Conservation (phyloP, 37 sponge, comb jelly and placozoan species). For the Cliona cf. orientalis region DNA sequence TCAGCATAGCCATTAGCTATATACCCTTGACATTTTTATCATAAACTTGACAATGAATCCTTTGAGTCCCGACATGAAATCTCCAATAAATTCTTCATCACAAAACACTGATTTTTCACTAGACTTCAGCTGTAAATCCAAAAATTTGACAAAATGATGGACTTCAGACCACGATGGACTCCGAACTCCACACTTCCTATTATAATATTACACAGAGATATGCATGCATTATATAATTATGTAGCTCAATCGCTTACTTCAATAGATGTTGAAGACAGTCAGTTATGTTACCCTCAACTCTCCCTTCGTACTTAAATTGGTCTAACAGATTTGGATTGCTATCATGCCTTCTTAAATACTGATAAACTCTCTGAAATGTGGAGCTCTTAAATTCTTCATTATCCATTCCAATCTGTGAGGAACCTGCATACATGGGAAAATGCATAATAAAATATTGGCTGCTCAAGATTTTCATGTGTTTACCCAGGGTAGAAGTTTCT, state of each 20-base stretch:
- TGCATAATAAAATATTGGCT: no score
- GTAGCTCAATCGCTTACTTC: no score
- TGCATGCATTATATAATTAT: no score
- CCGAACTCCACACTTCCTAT: slow-evolving; percentile 62
- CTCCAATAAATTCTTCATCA: slow-evolving; percentile 49
- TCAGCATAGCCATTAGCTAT: no score
- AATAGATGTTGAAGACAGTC: no score
- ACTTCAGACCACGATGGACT: slow-evolving; percentile 91
- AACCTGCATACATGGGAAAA: no score
- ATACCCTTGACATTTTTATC: slow-evolving; percentile 85
- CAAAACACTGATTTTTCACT: slow-evolving; percentile 76
- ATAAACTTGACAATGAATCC: slow-evolving; percentile 89
- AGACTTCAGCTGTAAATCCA: slow-evolving; percentile 78
- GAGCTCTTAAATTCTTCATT: slow-evolving; percentile 46
- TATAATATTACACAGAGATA: no score
- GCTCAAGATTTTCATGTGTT: no score
- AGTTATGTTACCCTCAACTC: no score
- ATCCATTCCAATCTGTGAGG: slow-evolving; percentile 49
- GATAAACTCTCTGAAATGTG: slow-evolving; percentile 70
- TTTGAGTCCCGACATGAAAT: slow-evolving; percentile 53
- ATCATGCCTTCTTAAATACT: slow-evolving; percentile 55
- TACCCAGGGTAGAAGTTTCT: no score
- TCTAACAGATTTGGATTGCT: no score
- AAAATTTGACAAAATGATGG: slow-evolving; percentile 82
- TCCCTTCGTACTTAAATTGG: no score